These are phyloP conservation scores for Cladopsammia gracilis DNA, from an alignment of 64 coral and sea anemone species.

Conservation along the genomic window DNA sequence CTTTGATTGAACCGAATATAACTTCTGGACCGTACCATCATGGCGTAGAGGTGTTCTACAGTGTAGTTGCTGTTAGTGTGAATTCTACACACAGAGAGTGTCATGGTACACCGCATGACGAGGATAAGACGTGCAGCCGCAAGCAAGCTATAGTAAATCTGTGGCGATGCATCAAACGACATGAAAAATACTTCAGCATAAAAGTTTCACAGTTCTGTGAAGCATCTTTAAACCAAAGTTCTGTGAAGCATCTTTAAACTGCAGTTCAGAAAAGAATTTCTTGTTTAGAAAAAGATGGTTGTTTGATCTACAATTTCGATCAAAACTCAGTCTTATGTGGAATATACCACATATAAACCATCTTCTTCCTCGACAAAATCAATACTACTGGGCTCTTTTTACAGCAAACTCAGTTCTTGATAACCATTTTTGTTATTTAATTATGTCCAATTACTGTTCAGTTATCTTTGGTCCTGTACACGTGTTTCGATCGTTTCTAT, in stretches of 20 bases:
- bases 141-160: not conserved
- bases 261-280: not conserved
- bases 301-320: no score
- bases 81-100: conserved; percentile 70
- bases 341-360: no score
- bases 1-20: not conserved
- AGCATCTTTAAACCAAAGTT: not conserved
- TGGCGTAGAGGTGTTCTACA: conserved; percentile 67
- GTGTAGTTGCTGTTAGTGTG: not conserved
- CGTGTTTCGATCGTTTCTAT: no score
- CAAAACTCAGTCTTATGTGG: no score
- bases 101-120: conserved; percentile 64
- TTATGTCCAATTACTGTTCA: no score
- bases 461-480: no score
- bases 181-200: conserved; percentile 60
- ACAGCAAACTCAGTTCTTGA: no score
- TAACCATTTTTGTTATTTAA: no score
- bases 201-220: not conserved
- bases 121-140: conserved; percentile 62
- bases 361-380: no score
- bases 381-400: no score
- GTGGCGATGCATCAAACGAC: not conserved
- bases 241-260: no score
- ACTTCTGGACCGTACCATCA: conserved; percentile 62
- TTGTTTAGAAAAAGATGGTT: not conserved